These are phyloP conservation scores for human DNA, from an alignment of 2,113 vertebrate species.

Conservation along the genomic window DNA sequence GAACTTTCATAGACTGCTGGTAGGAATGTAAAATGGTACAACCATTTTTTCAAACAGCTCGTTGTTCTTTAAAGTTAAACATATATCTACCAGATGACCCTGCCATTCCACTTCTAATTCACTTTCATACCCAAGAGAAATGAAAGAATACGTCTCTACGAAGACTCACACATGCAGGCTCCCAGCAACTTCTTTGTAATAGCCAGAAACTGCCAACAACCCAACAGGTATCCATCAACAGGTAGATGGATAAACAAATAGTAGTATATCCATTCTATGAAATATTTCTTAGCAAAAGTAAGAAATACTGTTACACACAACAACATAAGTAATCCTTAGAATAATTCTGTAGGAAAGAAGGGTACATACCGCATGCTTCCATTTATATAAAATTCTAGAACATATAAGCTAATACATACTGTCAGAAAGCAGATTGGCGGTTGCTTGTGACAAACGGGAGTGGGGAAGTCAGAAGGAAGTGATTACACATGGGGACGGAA, in stretches of 20 bases:
- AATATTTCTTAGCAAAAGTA: not conserved
- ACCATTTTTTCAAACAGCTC: not conserved
- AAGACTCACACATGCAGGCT: not conserved
- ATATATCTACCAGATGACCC: not conserved
- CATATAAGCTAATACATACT: not conserved
- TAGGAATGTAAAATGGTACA: not conserved
- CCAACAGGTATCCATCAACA: not conserved
- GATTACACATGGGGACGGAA: not conserved
- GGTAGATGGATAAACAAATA: not conserved
- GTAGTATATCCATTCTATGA: not conserved
- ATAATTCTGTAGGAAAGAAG: not conserved
- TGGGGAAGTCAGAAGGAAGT: not conserved
- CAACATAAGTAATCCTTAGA: not conserved
- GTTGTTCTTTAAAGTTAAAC: not conserved
- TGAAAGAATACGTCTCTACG: not conserved
- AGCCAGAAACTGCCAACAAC: not conserved
- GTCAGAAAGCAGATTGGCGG: not conserved
- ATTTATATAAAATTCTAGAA: not conserved
- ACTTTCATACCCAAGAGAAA: not conserved
- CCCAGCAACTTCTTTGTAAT: not conserved
- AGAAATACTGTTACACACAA: not conserved
- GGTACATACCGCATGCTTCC: not conserved
- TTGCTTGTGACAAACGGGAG: not conserved
- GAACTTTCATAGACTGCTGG: not conserved
- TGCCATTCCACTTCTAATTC: not conserved